Base-by-base conservation (phyloP, 1,140 invertebrate genomes). In the Pogonomyrmex californicus region DNA sequence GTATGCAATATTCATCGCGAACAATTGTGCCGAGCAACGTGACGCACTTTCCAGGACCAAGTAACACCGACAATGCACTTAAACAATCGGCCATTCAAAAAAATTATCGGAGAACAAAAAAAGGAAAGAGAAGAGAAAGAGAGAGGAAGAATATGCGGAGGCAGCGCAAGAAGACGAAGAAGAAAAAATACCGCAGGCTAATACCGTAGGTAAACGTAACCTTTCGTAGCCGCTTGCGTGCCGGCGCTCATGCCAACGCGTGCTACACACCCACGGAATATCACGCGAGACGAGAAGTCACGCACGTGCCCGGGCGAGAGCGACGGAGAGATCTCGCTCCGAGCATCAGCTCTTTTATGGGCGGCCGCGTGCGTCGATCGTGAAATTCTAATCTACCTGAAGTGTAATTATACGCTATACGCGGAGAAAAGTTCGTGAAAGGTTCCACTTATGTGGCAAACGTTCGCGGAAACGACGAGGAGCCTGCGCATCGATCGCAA, bases 271-370 rank as follows among this genome's bases (percentile, higher is more conserved):
- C 30, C 66, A 49, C 41, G 79, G 79, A 83, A 60, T 73, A 83
- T 73, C 79, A 83, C 79, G 79, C 79, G 56, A 83, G 68, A 73
- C 54, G 51, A 83, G 56, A 75, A 83, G 68, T 83, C 79, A 83
- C 68, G 79, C 79, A 83, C 56, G 44, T 73, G 66, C 38, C 41
- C 3, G 66, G 12, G 36, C 17, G 30, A 60, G 49, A 73, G 17
- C 30, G 79, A 68, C 47, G 33, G 30, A 73, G 68, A 49, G 54
- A 60, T 83, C 68, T 41, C 68, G 79, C 66, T 83, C 30, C 68
- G 56, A 73, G 54, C 17, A 49, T 49, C 54, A 41, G 54, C 30
- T 60, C 49, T 51, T 70, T 70, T 81, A 66, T 81, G 51, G 49
- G 4, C 79, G 78, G 38, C 36, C 51, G 33, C 33, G 65, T 71